phyloP scores from a whole-genome alignment of 1,140 invertebrate genomes.

The Mesaphorura yosii region DNA sequence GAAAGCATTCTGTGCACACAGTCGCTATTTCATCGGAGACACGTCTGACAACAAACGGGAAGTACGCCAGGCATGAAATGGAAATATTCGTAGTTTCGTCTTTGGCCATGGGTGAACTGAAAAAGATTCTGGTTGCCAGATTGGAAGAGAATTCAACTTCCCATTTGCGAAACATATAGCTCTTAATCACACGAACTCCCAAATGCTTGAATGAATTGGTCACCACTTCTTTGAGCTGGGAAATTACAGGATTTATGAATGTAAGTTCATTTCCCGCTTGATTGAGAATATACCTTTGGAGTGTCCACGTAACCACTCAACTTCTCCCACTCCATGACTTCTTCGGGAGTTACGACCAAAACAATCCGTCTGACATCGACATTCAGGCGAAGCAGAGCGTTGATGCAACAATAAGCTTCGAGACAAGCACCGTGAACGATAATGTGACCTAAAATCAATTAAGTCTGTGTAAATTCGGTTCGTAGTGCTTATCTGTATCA shows the following conservation, averaged over 20 bases:
- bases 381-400: slow-evolving; percentile 45
- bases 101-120: not conserved
- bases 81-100: not conserved
- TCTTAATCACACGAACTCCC: slow-evolving; percentile 4
- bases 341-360: slow-evolving; percentile 11
- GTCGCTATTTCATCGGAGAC: slow-evolving; percentile 15
- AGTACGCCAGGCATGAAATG: slow-evolving; percentile 21
- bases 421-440: slow-evolving; percentile 50
- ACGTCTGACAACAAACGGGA: slow-evolving; percentile 7
- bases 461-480: too few species aligned
- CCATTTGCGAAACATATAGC: slow-evolving; percentile 21
- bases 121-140: slow-evolving; percentile 12
- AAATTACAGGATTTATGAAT: not conserved
- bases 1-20: slow-evolving; percentile 9
- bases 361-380: slow-evolving; percentile 32
- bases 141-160: slow-evolving; percentile 1
- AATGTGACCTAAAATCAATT: slow-evolving; percentile 33
- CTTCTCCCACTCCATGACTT: slow-evolving; percentile 17
- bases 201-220: not conserved
- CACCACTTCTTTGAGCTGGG: slow-evolving; percentile 4
- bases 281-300: not conserved
- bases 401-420: slow-evolving; percentile 47
- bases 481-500: too few species aligned
- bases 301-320: slow-evolving; percentile 11
- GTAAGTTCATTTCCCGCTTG: not conserved